phyloP scores from a whole-genome alignment of 1,140 invertebrate species.

The Pogonognathellus flavescens region DNA sequence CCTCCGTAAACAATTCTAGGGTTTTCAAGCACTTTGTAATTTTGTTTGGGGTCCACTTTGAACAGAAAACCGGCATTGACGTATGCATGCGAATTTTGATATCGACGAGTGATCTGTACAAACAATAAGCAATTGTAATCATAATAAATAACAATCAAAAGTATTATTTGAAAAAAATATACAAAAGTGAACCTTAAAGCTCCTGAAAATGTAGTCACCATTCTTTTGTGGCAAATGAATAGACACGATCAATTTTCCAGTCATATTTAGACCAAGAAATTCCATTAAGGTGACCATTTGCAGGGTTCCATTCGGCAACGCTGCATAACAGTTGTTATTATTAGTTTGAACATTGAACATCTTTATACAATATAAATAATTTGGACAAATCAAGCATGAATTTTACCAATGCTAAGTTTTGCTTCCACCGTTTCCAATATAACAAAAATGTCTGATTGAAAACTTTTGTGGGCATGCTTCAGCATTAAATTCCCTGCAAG shows the following conservation, averaged over 20 bases:
- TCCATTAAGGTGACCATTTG: constrained; percentile 61
- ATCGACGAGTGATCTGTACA: constrained; percentile 71
- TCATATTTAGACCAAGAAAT: background rate
- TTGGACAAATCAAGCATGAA: background rate
- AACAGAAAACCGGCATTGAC: constrained; percentile 71
- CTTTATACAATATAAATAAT: constrained; percentile 5
- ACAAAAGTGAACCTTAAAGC: constrained; percentile 72
- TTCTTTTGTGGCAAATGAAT: constrained; percentile 69
- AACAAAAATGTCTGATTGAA: constrained; percentile 73
- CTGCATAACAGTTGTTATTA: background rate
- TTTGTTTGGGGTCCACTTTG: constrained; percentile 63
- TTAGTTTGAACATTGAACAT: no score
- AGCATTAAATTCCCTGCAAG: constrained; percentile 72
- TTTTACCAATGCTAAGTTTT: constrained; percentile 69
- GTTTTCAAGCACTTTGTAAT: constrained; percentile 53
- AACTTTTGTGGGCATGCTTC: constrained; percentile 72
- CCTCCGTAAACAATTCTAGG: constrained; percentile 59
- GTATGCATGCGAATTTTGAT: constrained; percentile 70
- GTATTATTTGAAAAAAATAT: no score
- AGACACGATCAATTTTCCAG: constrained; percentile 48
- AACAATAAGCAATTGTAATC: no score
- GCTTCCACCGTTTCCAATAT: constrained; percentile 70
- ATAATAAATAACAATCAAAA: no score
- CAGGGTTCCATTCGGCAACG: background rate
- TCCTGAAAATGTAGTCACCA: constrained; percentile 32